These are phyloP conservation scores for Nasonia giraulti DNA, from an alignment of 1,140 invertebrate genomes.

Conservation along the genomic window DNA sequence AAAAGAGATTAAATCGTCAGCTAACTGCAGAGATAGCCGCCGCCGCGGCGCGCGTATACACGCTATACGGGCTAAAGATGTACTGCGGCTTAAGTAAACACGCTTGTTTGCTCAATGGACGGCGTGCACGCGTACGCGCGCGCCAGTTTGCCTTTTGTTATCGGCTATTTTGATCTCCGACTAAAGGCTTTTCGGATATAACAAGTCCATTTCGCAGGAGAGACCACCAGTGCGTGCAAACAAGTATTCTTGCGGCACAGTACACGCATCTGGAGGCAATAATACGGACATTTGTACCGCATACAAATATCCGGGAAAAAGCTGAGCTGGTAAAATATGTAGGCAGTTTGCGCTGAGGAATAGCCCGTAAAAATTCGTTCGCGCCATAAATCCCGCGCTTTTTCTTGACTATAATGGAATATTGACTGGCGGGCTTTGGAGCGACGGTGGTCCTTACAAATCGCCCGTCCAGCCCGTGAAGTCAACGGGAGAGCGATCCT, in stretches of 20 bases:
- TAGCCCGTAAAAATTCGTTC: slow-evolving; percentile 16
- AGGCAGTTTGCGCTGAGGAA: background rate
- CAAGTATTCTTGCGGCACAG: background rate
- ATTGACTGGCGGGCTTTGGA: slow-evolving; percentile 23
- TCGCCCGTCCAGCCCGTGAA: background rate
- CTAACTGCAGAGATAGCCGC: background rate
- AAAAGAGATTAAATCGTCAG: slow-evolving; percentile 41
- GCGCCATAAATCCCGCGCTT: slow-evolving; percentile 21
- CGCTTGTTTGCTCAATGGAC: slow-evolving; percentile 44
- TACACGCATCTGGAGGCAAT: too few relatives aligned
- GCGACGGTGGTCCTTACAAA: slow-evolving; percentile 30
- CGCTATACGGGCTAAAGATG: slow-evolving; percentile 21
- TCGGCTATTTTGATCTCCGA: slow-evolving; percentile 46
- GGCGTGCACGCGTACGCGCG: background rate
- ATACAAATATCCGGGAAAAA: too few relatives aligned
- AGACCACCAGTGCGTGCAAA: background rate
- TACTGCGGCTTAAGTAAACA: slow-evolving; percentile 42
- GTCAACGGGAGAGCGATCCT: background rate
- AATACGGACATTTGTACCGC: too few relatives aligned
- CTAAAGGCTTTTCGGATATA: background rate
- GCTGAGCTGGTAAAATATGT: background rate
- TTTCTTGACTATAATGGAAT: background rate
- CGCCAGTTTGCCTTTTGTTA: slow-evolving; percentile 44
- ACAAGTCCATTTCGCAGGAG: background rate
- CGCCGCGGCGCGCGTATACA: background rate